Evolutionary conservation across 2,113 vertebrate genomes (phyloP).

Genomic region (Pelodiscus sinensis): DNA sequence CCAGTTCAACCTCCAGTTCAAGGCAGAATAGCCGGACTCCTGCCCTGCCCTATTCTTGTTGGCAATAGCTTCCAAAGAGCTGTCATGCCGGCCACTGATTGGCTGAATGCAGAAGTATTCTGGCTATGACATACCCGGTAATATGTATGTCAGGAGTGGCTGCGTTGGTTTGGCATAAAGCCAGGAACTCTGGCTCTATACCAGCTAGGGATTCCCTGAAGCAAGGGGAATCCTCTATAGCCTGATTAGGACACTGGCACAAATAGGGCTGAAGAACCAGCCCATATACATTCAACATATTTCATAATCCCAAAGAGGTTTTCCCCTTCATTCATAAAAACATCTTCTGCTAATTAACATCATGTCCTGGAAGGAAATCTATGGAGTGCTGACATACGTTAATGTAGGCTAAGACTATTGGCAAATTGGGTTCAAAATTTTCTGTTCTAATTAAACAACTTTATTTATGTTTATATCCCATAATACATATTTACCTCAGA

Average conservation of each 20-base stretch:
- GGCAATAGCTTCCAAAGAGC: neutral
- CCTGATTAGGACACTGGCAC: rapidly evolving
- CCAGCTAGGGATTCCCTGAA: neutral
- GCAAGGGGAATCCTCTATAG: neutral
- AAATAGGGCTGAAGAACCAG: neutral
- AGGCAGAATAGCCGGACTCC: neutral
- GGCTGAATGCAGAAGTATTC: rapidly evolving
- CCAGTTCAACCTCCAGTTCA: neutral
- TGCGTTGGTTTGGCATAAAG: rapidly evolving
- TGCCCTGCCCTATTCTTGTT: neutral
- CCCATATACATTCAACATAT: neutral
- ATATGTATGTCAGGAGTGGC: rapidly evolving
- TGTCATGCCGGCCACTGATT: neutral
- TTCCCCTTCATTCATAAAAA: neutral
- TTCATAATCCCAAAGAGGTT: neutral
- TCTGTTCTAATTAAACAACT: neutral
- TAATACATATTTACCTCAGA: neutral
- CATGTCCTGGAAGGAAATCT: rapidly evolving
- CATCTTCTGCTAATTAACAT: neutral
- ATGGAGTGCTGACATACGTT: rapidly evolving
- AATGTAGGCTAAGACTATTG: neutral
- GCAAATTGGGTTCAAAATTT: neutral
- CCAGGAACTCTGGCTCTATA: neutral
- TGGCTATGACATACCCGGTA: rapidly evolving
- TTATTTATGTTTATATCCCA: neutral